These are phyloP conservation scores for Hydra vulgaris DNA, from an alignment of 30 jellyfish, hydroid and myxozoan species.

Conservation along the genomic window DNA sequence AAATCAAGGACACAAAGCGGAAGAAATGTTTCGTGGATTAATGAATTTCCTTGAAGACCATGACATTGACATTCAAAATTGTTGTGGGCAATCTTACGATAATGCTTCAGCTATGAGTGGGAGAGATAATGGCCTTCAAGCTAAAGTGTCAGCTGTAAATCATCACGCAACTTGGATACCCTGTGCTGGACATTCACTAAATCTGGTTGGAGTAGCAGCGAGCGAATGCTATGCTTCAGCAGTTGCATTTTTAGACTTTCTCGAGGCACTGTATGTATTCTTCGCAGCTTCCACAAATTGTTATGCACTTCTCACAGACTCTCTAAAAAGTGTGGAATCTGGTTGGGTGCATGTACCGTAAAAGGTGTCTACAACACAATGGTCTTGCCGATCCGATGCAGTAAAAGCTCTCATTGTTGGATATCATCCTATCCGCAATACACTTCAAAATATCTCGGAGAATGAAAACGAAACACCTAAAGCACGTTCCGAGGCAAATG, in stretches of 20 bases:
- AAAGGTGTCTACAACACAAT: neutral
- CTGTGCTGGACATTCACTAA: neutral
- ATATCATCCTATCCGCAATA: neutral
- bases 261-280: neutral
- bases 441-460: neutral
- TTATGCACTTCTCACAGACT: neutral
- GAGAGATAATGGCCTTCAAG: neutral
- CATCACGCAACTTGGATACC: neutral
- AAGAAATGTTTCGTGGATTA: constrained; percentile 1
- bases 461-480: neutral
- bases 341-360: neutral
- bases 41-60: neutral
- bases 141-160: neutral
- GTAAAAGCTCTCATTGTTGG: neutral
- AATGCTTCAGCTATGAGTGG: neutral
- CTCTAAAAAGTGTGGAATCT: neutral
- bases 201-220: neutral
- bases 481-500: neutral
- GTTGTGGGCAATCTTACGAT: neutral
- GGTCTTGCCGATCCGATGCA: neutral
- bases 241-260: neutral
- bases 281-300: neutral
- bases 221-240: neutral
- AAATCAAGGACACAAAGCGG: neutral
- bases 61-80: neutral